Evolutionary conservation across 2,113 vertebrate genomes (phyloP).

Genomic region (Lepidothrix coronata): DNA sequence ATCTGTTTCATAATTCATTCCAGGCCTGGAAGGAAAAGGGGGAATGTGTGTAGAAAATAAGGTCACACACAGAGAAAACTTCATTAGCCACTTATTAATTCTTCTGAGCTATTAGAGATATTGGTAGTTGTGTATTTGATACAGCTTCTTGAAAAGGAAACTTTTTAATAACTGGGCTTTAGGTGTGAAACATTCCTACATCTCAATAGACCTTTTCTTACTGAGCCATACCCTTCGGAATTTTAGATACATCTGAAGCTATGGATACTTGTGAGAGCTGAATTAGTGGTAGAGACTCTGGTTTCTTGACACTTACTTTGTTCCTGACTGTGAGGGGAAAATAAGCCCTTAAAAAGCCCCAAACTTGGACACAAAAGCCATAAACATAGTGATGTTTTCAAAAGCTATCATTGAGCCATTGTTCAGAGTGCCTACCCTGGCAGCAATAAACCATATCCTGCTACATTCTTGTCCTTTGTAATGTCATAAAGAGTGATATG

Average conservation of each 20-base stretch:
- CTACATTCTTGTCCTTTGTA: neutral
- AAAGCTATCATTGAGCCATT: neutral
- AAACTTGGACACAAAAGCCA: neutral
- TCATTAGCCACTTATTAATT: slow-evolving; percentile 15
- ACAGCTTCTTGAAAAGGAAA: neutral
- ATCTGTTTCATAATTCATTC: slow-evolving; percentile 31
- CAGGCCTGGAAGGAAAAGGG: neutral
- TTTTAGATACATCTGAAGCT: neutral
- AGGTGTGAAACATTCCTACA: neutral
- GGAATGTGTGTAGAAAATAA: neutral
- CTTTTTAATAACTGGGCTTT: neutral
- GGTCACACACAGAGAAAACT: neutral
- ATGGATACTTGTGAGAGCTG: neutral
- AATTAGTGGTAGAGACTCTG: neutral
- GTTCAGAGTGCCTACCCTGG: neutral
- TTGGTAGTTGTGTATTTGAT: neutral
- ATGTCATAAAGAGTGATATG: neutral
- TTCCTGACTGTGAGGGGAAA: neutral
- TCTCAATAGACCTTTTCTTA: neutral
- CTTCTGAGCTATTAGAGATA: neutral
- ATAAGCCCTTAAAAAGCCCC: neutral
- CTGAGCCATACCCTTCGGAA: neutral
- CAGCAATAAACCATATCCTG: neutral
- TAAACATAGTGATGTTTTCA: neutral
- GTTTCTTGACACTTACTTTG: neutral